Evolutionary conservation across 1,140 invertebrate species (phyloP).

Genomic region (Medauroidea extradentata): DNA sequence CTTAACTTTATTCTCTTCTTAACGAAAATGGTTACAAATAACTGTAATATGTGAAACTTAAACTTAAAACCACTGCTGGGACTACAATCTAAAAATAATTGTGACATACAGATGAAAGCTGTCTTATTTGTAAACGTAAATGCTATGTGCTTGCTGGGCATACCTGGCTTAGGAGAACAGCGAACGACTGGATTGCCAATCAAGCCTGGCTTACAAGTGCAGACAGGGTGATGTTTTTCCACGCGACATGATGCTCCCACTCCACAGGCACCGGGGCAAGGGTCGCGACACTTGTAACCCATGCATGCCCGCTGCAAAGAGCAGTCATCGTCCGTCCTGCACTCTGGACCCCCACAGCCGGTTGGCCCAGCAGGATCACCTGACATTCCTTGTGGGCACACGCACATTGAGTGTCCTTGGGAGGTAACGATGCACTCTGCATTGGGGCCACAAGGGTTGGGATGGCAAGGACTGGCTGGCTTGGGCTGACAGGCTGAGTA

Average conservation of each 20-base stretch:
- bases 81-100: too few relatives aligned
- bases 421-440: conserved; percentile 62
- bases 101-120: too few relatives aligned
- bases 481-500: conserved; percentile 63
- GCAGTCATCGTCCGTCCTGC: conserved; percentile 71
- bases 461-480: conserved; percentile 59
- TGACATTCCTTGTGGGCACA: conserved; percentile 67
- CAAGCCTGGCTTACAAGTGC: conserved; percentile 63
- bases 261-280: conserved; percentile 77
- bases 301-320: conserved; percentile 65
- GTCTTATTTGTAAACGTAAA: too few relatives aligned
- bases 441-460: conserved; percentile 74
- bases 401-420: conserved; percentile 64
- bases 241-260: conserved; percentile 64
- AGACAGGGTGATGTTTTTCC: conserved; percentile 70
- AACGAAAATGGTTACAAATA: too few relatives aligned
- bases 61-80: too few relatives aligned
- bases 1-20: too few relatives aligned
- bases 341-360: conserved; percentile 71
- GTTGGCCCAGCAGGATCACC: conserved; percentile 67
- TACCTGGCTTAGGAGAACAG: conserved; percentile 54
- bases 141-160: too few relatives aligned
- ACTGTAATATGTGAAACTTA: too few relatives aligned
- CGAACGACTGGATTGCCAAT: conserved; percentile 68
- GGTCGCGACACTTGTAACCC: conserved; percentile 68